Evolutionary conservation across 2,797 vertebrate species (phyloP), one percentile per base, ranked within the genome.

Genomic region (Acipenser transmontanus): DNA sequence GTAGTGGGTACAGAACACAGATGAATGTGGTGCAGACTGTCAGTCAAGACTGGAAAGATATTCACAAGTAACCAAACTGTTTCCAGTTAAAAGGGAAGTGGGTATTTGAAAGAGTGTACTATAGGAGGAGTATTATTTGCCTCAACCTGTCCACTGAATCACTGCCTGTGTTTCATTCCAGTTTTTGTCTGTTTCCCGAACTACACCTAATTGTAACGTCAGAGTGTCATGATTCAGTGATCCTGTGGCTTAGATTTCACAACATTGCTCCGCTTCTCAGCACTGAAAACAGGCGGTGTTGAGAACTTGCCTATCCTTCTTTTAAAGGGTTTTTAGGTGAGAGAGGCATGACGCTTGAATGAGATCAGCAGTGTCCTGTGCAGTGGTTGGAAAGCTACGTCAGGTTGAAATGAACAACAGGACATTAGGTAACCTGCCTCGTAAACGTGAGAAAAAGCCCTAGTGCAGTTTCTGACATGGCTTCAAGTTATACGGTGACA

Each of bases 111-210:
- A 34, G 34, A 34, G 34, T 34, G 34, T 34, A 34, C 34, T 34
- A 1, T 34, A 34, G 34, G 34, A 34, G 80, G 80, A 69, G 81
- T 60, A 17, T 61, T 84, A 87, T 90, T 78, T 92, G 91, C 82
- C 82, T 78, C 71, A 81, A 90, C 89, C 79, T 91, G 91, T 82
- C 82, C 79, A 72, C 76, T 80, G 80, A 78, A 86, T 87, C 82
- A 78, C 62, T 76, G 72, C 82, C 69, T 71, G 80, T 82, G 84
- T 82, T 80, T 84, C 81, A 80, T 81, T 80, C 84, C 85, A 85
- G 71, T 70, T 71, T 72, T 70, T 51, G 78, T 77, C 82, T 84
- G 80, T 88, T 88, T 85, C 84, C 87, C 76, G 75, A 79, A 77
- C 81, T 34, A 3, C 73, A 70, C 68, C 61, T 4, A 34, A 71